Base-by-base conservation (phyloP, 2,113 vertebrate species). In the Triplophysa dalaica region DNA sequence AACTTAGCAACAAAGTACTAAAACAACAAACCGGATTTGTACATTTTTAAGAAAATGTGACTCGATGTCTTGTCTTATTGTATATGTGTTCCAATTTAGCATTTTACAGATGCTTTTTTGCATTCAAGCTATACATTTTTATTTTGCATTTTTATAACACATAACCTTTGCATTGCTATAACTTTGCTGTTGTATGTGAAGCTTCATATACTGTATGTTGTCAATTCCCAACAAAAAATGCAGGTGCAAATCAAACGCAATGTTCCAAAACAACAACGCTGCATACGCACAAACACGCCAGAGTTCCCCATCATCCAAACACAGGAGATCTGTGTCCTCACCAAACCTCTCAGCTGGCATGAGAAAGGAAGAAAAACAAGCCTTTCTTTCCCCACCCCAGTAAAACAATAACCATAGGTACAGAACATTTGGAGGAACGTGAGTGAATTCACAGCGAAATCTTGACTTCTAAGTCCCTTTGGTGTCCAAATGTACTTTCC, bases 401-500 rank as follows among this genome's bases (percentile, higher is more conserved):
- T 79, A 79, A 84, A 81, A 84, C 76, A 84, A 81, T 70, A 81
- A 75, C 79, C 75, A 70, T 19, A 81, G 29, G 68, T 41, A 22
- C 12, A 50, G 43, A 43, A 48, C 2, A 77, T 76, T 81, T 75
- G 29, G 69, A 63, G n/a, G 21, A 84, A 67, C 24, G 56, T 43
- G 22, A 58, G 45, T 48, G 72, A 83, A 75, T 54, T 67, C 13
- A 52, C 29, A 43, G 41, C 11, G 21, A 83, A 77, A 73, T 80
- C 67, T 65, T 19, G n/a, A 67, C 14, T 45, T 50, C 19, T 58
- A 45, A 52, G 41, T 26, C 58, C 22, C 43, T 17, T 7, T 14
- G 11, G 26, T 29, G 21, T 56, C 68, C 13, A 52, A 43, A 26
- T 65, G 12, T 72, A 41, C 41, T 54, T 17, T 19, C 11, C 68